phyloP scores from a whole-genome alignment of 2,888 invertebrate species.

The Pandemis heparana region DNA sequence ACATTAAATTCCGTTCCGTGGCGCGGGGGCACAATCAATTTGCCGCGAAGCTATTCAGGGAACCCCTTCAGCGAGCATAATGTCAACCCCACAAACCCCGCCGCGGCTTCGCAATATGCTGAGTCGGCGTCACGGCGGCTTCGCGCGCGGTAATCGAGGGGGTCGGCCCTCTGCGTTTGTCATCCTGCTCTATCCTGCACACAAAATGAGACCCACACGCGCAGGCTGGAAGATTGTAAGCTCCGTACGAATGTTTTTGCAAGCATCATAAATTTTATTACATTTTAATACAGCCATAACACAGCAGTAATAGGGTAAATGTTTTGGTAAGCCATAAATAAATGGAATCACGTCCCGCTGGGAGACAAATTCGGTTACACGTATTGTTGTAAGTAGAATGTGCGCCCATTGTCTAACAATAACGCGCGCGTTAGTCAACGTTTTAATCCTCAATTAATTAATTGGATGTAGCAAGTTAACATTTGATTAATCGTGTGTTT shows the following conservation, averaged over 20 bases:
- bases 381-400: slow-evolving; percentile 42
- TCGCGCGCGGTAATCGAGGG: slow-evolving; percentile 79
- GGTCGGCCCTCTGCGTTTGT: slow-evolving; percentile 75
- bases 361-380: slow-evolving; percentile 71
- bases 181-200: slow-evolving; percentile 67
- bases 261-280: slow-evolving; percentile 83
- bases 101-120: slow-evolving; percentile 75
- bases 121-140: slow-evolving; percentile 75
- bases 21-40: slow-evolving; percentile 79
- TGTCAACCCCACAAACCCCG: slow-evolving; percentile 42
- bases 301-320: slow-evolving; percentile 84
- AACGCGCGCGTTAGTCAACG: slow-evolving; percentile 25
- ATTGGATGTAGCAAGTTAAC: slow-evolving; percentile 36
- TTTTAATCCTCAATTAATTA: slow-evolving; percentile 37
- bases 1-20: slow-evolving; percentile 67
- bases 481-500: slow-evolving; percentile 41
- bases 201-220: slow-evolving; percentile 50
- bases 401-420: slow-evolving; percentile 34
- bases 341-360: slow-evolving; percentile 73
- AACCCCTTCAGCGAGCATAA: slow-evolving; percentile 73
- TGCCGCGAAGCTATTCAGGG: slow-evolving; percentile 69
- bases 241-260: slow-evolving; percentile 54
- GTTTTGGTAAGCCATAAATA: slow-evolving; percentile 85
- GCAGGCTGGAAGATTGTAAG: slow-evolving; percentile 44
- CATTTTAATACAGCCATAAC: slow-evolving; percentile 84